Percentiles rank a stretch among this genome's conserved stretches.
phyloP scores from a whole-genome alignment of 2,888 invertebrate genomes.

The Epinotia demarniana region DNA sequence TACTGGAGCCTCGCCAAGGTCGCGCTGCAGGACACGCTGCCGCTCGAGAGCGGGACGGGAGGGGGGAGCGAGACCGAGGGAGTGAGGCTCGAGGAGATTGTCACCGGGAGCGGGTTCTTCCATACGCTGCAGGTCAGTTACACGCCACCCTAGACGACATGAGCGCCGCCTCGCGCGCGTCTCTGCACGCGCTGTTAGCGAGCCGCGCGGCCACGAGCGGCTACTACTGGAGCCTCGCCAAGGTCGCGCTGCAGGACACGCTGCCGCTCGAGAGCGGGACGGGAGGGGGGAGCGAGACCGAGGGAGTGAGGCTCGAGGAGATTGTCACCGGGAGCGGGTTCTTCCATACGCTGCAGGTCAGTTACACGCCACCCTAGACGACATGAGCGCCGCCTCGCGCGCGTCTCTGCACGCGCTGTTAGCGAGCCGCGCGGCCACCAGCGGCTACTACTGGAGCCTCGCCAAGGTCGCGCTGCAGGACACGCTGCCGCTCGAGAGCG shows the following conservation, averaged over 20 bases:
- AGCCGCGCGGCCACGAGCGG: too few relatives aligned
- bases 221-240: constrained; percentile 64
- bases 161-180: too few relatives aligned
- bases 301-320: constrained; percentile 46
- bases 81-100: constrained; percentile 48
- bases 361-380: too few relatives aligned
- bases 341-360: constrained; percentile 67
- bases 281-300: constrained; percentile 11
- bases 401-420: too few relatives aligned
- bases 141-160: too few relatives aligned
- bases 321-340: constrained; percentile 60
- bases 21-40: constrained; percentile 42
- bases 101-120: constrained; percentile 62
- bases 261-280: neutral
- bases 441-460: constrained; percentile 61
- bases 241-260: constrained; percentile 44
- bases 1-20: constrained; percentile 61
- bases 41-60: neutral
- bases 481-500: neutral
- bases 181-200: too few relatives aligned
- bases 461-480: constrained; percentile 50
- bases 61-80: constrained; percentile 5
- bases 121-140: constrained; percentile 63
- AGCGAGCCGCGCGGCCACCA: too few relatives aligned
- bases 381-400: too few relatives aligned